Conservation (phyloP, 2,113 vertebrate genomes). For the Podarcis raffonei region DNA sequence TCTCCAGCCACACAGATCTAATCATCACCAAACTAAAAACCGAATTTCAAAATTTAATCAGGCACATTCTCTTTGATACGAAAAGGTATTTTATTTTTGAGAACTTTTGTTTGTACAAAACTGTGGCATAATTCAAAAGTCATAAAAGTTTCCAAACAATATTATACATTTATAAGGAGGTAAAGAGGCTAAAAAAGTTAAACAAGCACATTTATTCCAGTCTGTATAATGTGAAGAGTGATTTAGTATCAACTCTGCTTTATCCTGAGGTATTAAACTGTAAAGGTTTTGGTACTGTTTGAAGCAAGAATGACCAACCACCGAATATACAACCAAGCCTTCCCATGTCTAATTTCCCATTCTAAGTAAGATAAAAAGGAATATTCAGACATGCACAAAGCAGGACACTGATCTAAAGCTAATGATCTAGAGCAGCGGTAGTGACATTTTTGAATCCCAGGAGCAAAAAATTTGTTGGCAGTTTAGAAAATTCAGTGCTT, state of each 20-base stretch:
- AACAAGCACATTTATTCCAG: constrained; percentile 61
- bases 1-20: neutral
- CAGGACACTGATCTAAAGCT: constrained; percentile 7
- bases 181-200: constrained; percentile 25
- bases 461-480: constrained; percentile 33
- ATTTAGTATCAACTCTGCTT: constrained; percentile 55
- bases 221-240: constrained; percentile 68
- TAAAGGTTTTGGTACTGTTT: constrained; percentile 68
- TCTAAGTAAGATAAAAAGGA: constrained; percentile 28
- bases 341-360: constrained; percentile 36
- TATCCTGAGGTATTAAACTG: constrained; percentile 75
- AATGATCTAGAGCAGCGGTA: constrained; percentile 26
- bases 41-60: neutral
- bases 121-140: constrained; percentile 64
- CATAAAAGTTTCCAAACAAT: constrained; percentile 68
- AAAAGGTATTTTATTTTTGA: constrained; percentile 78
- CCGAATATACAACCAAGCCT: constrained; percentile 17
- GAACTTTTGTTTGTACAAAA: constrained; percentile 73
- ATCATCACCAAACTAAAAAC: neutral
- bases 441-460: neutral
- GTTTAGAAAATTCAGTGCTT: constrained; percentile 62
- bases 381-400: constrained; percentile 24
- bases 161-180: constrained; percentile 59
- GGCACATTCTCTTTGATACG: constrained; percentile 33
- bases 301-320: constrained; percentile 46